Evolutionary conservation across 2,113 vertebrate genomes (phyloP), one percentile per base, ranked within the genome.

Genomic region (Rana temporaria): DNA sequence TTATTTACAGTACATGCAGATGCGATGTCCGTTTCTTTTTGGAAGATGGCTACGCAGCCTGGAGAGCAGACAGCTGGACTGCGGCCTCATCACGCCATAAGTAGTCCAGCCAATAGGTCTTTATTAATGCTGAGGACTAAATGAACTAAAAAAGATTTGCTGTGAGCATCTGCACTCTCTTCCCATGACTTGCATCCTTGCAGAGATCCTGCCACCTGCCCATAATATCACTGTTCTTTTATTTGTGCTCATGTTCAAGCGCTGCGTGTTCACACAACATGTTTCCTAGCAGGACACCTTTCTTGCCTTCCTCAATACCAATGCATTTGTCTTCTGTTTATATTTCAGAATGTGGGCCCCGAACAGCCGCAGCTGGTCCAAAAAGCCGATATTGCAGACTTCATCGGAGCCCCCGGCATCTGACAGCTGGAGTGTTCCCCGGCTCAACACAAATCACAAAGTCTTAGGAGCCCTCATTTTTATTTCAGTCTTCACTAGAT

Each of bases 401-500:
- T 65, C 81, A 83, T 76, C 65, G 68, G 81, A 74, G 81, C 81
- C 71, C 81, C 81, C 22, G 81, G 81, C 81, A 83, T 76, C 81
- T 59, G 81, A 76, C 81, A 83, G 81, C 81, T 83, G 81, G 71
- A 83, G 81, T 55, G 32, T 83, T 83, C 71, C 63, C 72, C 72
- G 68, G 72, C 70, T 83, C 57, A 83, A 83, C 72, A 83, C 81
- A 83, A 83, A 83, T 83, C 81, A 83, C 81, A 68, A 74, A 64
- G 81, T 75, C 81, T 83, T 83, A 67, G 65, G 64, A 74, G 81
- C 71, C 71, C 57, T 68, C 72, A 83, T 75, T 75, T 83, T 83
- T 76, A 83, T 83, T 76, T 68, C 72, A 76, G 32, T 60, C 76
- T 76, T 52, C n/a, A 57, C 64, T 22, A 55, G 48, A 81, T 64